Conservation (phyloP, 2,888 invertebrate species). For the Parthenolecanium corni region DNA sequence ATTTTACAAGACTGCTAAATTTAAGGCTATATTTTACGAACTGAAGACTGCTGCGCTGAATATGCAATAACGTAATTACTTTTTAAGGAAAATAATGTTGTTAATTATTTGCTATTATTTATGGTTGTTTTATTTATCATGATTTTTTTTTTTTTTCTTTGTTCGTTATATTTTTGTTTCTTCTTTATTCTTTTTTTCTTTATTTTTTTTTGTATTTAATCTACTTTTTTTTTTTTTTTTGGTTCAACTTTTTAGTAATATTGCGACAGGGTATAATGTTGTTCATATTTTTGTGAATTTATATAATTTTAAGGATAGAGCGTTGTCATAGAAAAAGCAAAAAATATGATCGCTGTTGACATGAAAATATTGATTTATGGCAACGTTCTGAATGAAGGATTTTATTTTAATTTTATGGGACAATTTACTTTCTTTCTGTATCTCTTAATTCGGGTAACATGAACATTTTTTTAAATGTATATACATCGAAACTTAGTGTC, state of each 20-base stretch:
- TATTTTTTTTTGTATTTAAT: neutral
- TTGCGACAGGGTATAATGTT: neutral
- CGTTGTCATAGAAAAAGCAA: neutral
- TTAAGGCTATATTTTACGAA: constrained; percentile 19
- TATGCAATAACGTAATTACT: constrained; percentile 20
- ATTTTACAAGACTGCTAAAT: constrained; percentile 24
- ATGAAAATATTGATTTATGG: neutral
- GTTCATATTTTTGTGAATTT: neutral
- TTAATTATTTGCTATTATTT: constrained; percentile 17
- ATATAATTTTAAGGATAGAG: neutral
- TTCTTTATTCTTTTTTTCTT: constrained; percentile 9
- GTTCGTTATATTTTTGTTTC: constrained; percentile 9
- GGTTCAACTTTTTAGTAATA: neutral
- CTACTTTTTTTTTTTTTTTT: constrained; percentile 1
- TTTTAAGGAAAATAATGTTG: constrained; percentile 16
- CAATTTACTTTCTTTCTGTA: too few species aligned
- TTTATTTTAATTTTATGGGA: too few species aligned
- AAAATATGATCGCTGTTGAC: neutral
- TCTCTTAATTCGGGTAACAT: too few species aligned
- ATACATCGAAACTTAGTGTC: too few species aligned
- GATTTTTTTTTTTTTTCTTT: constrained; percentile 8
- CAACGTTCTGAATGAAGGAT: neutral
- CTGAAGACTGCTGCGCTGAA: constrained; percentile 14
- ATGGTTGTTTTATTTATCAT: constrained; percentile 18
- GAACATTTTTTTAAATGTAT: too few species aligned